Evolutionary conservation across 2,113 vertebrate species (phyloP).

Genomic region (Ceuthmochares aereus): DNA sequence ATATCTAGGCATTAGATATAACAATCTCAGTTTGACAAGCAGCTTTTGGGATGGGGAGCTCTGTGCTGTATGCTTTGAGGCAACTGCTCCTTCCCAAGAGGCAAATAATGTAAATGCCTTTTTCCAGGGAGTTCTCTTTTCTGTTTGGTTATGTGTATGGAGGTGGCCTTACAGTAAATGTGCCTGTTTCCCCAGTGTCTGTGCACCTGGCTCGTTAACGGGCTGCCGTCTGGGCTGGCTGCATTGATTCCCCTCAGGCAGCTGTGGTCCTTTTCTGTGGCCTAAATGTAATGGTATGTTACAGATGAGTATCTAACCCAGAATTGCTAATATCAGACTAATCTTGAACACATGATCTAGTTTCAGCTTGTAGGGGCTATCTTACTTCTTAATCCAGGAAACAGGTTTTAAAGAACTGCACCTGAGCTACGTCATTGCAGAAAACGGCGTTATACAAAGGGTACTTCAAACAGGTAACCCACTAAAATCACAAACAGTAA

Average conservation of each 20-base stretch:
- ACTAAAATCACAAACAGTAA: background rate
- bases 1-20: background rate
- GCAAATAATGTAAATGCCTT: background rate
- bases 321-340: background rate
- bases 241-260: background rate
- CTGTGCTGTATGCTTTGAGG: background rate
- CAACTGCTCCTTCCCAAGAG: background rate
- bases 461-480: background rate
- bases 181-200: background rate
- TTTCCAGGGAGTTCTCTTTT: background rate
- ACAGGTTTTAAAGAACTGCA: background rate
- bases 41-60: background rate
- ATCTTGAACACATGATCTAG: background rate
- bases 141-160: background rate
- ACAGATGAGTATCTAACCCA: background rate
- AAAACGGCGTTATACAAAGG: background rate
- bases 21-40: background rate
- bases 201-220: background rate
- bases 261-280: background rate
- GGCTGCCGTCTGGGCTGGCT: background rate
- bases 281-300: rapidly evolving
- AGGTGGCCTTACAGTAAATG: background rate
- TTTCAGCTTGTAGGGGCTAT: no score
- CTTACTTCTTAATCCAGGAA: background rate
- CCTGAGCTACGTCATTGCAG: rapidly evolving